phyloP scores from a whole-genome alignment of 2,888 invertebrate species.

The Melolontha melolontha region DNA sequence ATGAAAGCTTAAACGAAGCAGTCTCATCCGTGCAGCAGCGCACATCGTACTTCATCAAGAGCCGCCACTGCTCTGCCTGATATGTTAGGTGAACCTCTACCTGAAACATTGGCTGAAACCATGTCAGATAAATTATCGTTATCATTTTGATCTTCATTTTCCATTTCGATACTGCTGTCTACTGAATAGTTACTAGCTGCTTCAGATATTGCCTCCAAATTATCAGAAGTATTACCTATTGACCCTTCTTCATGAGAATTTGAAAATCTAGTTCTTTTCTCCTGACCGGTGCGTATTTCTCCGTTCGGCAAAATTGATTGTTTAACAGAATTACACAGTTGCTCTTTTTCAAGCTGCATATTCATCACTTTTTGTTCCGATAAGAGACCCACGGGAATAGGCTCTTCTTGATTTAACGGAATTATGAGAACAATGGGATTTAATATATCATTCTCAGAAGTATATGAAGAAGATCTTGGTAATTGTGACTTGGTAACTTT shows the following conservation, averaged over 20 bases:
- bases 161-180: slow-evolving; percentile 89
- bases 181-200: slow-evolving; percentile 96
- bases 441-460: slow-evolving; percentile 22
- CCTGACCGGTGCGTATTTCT: slow-evolving; percentile 63
- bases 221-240: slow-evolving; percentile 91
- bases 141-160: slow-evolving; percentile 86
- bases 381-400: slow-evolving; percentile 65
- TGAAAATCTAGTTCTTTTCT: slow-evolving; percentile 80
- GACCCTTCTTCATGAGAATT: slow-evolving; percentile 93
- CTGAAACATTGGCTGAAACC: slow-evolving; percentile 94
- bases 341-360: slow-evolving; percentile 60
- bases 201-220: slow-evolving; percentile 94
- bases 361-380: slow-evolving; percentile 73
- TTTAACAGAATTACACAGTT: slow-evolving; percentile 19
- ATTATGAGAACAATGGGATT: slow-evolving; percentile 46
- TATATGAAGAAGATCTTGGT: slow-evolving; percentile 45
- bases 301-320: slow-evolving; percentile 56
- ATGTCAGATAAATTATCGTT: slow-evolving; percentile 96
- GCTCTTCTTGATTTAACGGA: slow-evolving; percentile 45
- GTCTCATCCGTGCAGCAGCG: no score
- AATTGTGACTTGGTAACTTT: slow-evolving; percentile 50
- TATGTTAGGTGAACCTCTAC: slow-evolving; percentile 94
- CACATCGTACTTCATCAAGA: no score
- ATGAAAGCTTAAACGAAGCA: no score
- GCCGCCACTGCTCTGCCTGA: no score